Evolutionary conservation across 2,797 vertebrate genomes (phyloP), one percentile per base, ranked within the genome.

Genomic region (Myioborus melanocephalus): DNA sequence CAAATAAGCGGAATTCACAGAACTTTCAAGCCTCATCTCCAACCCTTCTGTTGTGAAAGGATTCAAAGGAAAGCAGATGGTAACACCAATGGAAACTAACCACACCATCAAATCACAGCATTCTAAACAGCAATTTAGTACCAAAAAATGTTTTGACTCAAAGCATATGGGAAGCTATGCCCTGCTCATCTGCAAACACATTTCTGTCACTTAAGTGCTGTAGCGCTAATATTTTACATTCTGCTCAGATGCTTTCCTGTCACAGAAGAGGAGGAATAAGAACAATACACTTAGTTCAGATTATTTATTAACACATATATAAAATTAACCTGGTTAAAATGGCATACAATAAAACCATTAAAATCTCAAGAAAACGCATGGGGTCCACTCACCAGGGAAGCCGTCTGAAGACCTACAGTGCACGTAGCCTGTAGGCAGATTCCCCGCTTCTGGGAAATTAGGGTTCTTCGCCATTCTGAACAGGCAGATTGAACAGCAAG

Each of bases 381-480:
- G 2, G 32, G 59, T 20, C 4, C 9, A 49, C 95, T 96, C 52
- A 97, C 95, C 95, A 57, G 70, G 10, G 88, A 95, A 95, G 78
- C 20, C 92, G 49, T 95, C 93, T 83, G 96, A 78, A 87, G 95
- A 82, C 27, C 80, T 87, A 46, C 92, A 92, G 60, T 90, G 94
- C 24, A 71, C 0, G 5, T 83, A 95, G 83, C 92, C 71, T 3
- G 56, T 24, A 55, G 96, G 68, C 44, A 94, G 92, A 49, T 80
- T 88, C 34, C 88, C 78, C 4, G 13, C 94, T 71, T 97, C 93
- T 4, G 96, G 95, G 87, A 97, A 97, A 82, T 92, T 96, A 87
- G 96, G 96, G 64, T 96, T 97, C 86, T 97, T 97, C 1, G 95
- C 96, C 96, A 97, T 97, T 76, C 41, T 94, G 88, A 95, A 57